Evolutionary conservation across 1,140 invertebrate species (phyloP), one percentile per base, ranked within the genome.

Genomic region (Littorina saxatilis): DNA sequence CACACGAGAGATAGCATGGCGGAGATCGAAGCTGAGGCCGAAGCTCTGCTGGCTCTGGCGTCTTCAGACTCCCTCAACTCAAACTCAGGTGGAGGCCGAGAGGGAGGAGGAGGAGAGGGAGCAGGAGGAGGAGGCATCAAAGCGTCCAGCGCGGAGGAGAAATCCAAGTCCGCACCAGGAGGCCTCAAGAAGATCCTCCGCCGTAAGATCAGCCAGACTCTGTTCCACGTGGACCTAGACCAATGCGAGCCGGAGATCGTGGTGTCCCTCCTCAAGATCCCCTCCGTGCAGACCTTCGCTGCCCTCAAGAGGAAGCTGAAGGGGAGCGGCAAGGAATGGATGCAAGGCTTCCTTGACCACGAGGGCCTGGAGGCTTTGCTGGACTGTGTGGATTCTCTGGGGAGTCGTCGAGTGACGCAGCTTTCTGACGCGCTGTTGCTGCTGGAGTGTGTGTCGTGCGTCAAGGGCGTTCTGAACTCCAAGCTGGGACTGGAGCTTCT

Each of bases 391-490:
- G 91, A 93, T 40, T 88, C 88, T 13, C 83, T 94, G 40, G 90
- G 92, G 27, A 83, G 88, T 20, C 83, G 83, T 61, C 83, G 87
- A 2, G 88, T 89, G 35, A 85, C 82, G 17, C 84, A 91, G 82
- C 80, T 94, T 35, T 85, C 91, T 13, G 92, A 93, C 55, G 92
- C 92, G n/a, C 75, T 93, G 29, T 80, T 92, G 20, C 90, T 93
- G 82, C 83, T 94, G 40, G 93, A 94, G 81, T 93, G 92, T 84
- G 91, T 94, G 4, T 79, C 86, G 4, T 94, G 93, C 79, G 84
- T 94, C 74, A 90, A 92, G 76, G 90, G 92, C 0, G 91, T 94
- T 29, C 92, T 94, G 86, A 94, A 94, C 85, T 93, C 93, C 0
- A 90, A 90, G 79, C 88, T 91, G 27, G 94, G 94, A 15, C 85